These are phyloP conservation scores for Hafferia zeledoni DNA, from an alignment of 2,797 vertebrate genomes.

Conservation along the genomic window DNA sequence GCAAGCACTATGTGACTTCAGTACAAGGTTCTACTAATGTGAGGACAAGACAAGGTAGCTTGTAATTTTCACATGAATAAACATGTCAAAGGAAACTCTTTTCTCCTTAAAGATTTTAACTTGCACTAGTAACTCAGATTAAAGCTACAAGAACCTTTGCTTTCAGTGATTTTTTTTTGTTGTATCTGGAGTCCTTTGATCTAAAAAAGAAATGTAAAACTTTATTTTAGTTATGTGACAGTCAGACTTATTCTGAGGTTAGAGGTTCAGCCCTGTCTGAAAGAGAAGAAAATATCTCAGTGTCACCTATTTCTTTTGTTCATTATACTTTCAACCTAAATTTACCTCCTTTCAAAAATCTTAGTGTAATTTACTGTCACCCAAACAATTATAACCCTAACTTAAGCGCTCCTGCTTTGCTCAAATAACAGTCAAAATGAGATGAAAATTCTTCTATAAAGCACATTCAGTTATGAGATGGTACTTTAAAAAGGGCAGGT, in stretches of 20 bases:
- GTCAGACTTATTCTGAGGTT: background rate
- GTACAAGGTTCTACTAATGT: background rate
- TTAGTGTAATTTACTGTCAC: background rate
- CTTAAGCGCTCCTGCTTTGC: background rate
- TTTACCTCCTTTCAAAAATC: background rate
- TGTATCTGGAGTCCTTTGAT: background rate
- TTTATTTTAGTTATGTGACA: background rate
- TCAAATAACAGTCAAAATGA: background rate
- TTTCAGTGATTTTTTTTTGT: background rate
- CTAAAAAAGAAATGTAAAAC: background rate
- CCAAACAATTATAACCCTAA: background rate
- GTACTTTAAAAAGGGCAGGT: background rate
- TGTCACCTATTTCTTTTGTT: background rate
- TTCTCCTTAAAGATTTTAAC: background rate
- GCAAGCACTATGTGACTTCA: background rate
- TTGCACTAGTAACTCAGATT: background rate
- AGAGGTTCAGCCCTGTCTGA: background rate
- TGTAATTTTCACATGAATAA: background rate
- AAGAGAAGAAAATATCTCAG: background rate
- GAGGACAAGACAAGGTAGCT: background rate
- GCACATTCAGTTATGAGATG: background rate
- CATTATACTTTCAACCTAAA: background rate
- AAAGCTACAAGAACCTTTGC: background rate
- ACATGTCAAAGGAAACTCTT: background rate
- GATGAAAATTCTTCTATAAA: background rate